Evolutionary conservation across 2,797 vertebrate species (phyloP), one percentile per base, ranked within the genome.

Genomic region (Sternarchorhynchus goeldii): DNA sequence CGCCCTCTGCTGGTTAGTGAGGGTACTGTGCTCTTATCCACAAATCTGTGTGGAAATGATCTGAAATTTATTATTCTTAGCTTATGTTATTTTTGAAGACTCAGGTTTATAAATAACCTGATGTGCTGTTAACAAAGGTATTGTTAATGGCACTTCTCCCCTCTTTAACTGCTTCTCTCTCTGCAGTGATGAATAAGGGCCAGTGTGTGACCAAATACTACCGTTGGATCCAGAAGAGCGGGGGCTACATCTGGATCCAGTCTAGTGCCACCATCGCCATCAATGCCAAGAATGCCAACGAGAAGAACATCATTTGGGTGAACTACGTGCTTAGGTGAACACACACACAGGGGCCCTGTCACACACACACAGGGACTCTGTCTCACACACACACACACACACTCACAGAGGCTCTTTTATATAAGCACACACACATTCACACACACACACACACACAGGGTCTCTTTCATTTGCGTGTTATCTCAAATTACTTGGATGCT

Each of bases 251-350:
- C 87, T 99, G 97, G 97, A 99, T 99, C 91, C 97, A 99, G 91
- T 99, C 97, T 85, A 95, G 96, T 29, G 97, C 97, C 88, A 99
- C 97, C 87, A 96, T 98, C 78, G 93, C 97, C 81, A 93, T 99
- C 88, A 99, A 99, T n/a, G 94, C 95, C 91, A 99, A 99, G 95
- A 99, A 99, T 8, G 94, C 94, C 84, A 98, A 92, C 29, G 97
- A 99, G 88, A 98, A 99, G 92, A 99, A 98, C 83, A 91, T 99
- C 90, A 96, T 99, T 92, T 99, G 97, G 97, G 96, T 99, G 91
- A 99, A 99, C 92, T 99, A 99, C 56, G 96, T 99, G 80, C 95
- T 96, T 81, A 96, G 95, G 95, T 96, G 92, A 80, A 88, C 7
- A 36, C 25, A 25, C 25, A 25, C 25, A 25, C 25, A 68, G 55